These are phyloP conservation scores for Caenorhabditis uteleia DNA, from an alignment of 2,888 invertebrate genomes.

Conservation along the genomic window DNA sequence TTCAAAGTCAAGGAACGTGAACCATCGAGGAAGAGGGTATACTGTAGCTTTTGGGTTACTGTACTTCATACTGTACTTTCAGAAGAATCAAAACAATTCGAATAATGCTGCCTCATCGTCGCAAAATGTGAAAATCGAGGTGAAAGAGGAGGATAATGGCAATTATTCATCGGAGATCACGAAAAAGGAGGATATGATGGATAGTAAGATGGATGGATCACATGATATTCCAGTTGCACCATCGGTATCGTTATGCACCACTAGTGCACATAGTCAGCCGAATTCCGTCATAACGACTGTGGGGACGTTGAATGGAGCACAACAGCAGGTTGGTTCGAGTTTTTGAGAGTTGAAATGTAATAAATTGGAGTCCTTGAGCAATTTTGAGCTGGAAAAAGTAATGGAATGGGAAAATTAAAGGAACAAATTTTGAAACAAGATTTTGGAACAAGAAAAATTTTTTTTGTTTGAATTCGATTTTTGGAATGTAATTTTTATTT, in stretches of 20 bases:
- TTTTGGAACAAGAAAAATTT: no score
- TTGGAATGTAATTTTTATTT: no score
- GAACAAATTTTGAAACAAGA: not conserved
- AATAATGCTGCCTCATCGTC: constrained; percentile 13
- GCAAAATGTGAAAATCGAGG: not conserved
- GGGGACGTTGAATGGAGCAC: constrained; percentile 35
- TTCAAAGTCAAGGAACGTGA: constrained; percentile 98
- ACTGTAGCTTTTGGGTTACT: constrained; percentile 3
- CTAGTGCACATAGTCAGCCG: constrained; percentile 38
- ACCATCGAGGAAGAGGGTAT: constrained; percentile 45
- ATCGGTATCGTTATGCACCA: constrained; percentile 11
- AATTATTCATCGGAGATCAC: not conserved
- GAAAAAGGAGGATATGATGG: constrained; percentile 14
- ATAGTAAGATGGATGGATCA: constrained; percentile 1
- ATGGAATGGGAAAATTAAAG: not conserved
- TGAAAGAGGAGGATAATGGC: constrained; percentile 9
- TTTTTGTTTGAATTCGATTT: no score
- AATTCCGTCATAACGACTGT: constrained; percentile 53
- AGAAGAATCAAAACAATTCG: constrained; percentile 6
- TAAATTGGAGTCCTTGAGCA: not conserved
- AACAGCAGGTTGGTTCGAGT: constrained; percentile 24
- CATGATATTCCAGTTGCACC: constrained; percentile 6
- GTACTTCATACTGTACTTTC: no score
- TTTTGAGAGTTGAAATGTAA: not conserved
- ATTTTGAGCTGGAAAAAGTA: not conserved